Conservation (phyloP, 1,140 invertebrate species). For the Drosophila rufa region DNA sequence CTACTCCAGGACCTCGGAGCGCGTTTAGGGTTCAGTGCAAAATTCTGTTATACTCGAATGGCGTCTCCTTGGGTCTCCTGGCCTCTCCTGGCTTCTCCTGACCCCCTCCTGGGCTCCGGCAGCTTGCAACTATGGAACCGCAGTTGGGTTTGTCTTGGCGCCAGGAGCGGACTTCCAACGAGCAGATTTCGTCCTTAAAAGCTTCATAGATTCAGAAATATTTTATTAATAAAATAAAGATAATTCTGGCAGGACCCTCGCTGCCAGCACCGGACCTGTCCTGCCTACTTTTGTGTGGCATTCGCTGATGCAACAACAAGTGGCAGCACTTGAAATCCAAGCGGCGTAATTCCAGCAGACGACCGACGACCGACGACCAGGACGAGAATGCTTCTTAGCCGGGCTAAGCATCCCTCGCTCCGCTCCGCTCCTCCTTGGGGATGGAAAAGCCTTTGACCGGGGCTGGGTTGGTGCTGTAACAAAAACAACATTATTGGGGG, state of each 20-base stretch:
- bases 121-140: constrained; percentile 51
- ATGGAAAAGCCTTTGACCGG: constrained; percentile 47
- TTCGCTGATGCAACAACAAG: constrained; percentile 66
- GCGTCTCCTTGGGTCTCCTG: constrained; percentile 11
- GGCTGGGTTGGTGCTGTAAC: constrained; percentile 3
- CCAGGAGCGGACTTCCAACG: constrained; percentile 23
- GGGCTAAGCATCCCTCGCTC: constrained; percentile 42
- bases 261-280: not conserved
- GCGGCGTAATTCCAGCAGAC: constrained; percentile 69
- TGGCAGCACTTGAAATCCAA: constrained; percentile 67
- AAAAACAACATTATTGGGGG: constrained; percentile 64
- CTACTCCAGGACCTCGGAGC: not conserved
- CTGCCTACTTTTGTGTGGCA: constrained; percentile 47
- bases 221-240: too few relatives aligned
- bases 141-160: constrained; percentile 8
- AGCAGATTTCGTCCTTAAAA: too few relatives aligned
- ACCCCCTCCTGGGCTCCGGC: constrained; percentile 5
- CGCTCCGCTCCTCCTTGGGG: constrained; percentile 25
- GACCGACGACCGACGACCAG: constrained; percentile 33
- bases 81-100: not conserved
- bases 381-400: constrained; percentile 67
- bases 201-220: not conserved
- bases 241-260: too few relatives aligned
- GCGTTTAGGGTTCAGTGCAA: constrained; percentile 76
- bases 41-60: constrained; percentile 72